A percentile compares a stretch with the other conserved stretches of the same genome.
Conservation (phyloP, 2,113 vertebrate species). For the Tursiops truncatus region DNA sequence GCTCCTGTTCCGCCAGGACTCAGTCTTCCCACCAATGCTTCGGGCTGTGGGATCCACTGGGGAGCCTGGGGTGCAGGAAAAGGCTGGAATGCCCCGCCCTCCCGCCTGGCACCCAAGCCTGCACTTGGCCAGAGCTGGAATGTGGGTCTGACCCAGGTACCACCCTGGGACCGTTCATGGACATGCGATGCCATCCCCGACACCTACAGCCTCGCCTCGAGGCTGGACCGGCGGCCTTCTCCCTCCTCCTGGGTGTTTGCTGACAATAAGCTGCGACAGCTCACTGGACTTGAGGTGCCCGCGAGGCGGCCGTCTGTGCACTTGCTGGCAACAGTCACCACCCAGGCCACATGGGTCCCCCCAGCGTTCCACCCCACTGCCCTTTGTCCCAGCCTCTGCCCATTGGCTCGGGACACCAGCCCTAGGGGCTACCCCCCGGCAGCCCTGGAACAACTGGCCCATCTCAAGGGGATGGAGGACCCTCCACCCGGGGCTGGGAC, state of each 20-base stretch:
- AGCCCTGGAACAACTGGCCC: background rate
- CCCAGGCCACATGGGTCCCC: background rate
- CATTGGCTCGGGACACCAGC: accelerated
- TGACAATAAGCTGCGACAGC: accelerated
- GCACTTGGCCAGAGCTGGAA: background rate
- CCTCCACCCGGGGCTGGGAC: background rate
- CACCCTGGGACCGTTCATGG: accelerated
- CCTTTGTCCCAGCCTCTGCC: background rate
- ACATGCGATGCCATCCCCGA: accelerated
- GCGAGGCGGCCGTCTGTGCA: accelerated
- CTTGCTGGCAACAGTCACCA: background rate
- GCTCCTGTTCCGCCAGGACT: background rate
- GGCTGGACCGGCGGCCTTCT: background rate
- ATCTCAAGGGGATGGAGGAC: background rate
- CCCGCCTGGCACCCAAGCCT: background rate
- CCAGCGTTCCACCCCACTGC: accelerated
- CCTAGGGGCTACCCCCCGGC: background rate
- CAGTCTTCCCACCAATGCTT: background rate
- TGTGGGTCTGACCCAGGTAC: background rate
- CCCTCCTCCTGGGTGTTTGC: accelerated
- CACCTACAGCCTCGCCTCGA: accelerated
- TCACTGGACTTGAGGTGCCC: accelerated
- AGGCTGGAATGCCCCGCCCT: too few relatives aligned
- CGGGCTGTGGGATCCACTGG: too few relatives aligned
- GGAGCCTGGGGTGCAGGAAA: background rate